phyloP scores from a whole-genome alignment of 2,113 vertebrate species.

The Potamarius usumacintae region DNA sequence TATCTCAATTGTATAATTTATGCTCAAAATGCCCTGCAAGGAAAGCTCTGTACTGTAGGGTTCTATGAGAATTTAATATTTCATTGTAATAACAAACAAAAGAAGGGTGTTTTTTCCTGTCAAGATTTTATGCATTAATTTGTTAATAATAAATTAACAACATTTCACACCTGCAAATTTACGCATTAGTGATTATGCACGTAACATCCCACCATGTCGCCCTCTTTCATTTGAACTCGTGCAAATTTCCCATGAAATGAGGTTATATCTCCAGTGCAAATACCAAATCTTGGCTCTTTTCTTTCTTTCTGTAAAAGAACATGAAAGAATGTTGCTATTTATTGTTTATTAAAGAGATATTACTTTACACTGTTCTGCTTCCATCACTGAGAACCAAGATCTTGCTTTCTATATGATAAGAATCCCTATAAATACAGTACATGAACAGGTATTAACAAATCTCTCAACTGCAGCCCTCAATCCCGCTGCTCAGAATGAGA shows the following conservation, averaged over 20 bases:
- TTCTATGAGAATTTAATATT: not conserved
- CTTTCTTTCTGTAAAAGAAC: not conserved
- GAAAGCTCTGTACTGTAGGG: not conserved
- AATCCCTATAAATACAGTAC: not conserved
- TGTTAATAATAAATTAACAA: not conserved
- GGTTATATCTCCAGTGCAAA: not conserved
- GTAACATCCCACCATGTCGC: not conserved
- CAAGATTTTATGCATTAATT: not conserved
- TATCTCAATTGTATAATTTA: not conserved
- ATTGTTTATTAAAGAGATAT: not conserved
- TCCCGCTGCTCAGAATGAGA: constrained; percentile 17
- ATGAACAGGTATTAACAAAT: not conserved
- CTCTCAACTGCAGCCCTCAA: constrained; percentile 16
- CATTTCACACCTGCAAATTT: not conserved
- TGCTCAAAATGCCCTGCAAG: not conserved
- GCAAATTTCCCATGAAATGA: not conserved
- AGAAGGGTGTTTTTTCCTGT: not conserved
- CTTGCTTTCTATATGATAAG: not conserved
- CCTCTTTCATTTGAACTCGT: not conserved
- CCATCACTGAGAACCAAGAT: no score
- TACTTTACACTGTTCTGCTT: not conserved
- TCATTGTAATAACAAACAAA: not conserved
- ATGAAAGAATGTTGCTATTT: not conserved
- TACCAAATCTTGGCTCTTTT: not conserved
- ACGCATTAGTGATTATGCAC: not conserved